Conservation (phyloP, 2,888 invertebrate genomes). For the Fabriciana adippe region DNA sequence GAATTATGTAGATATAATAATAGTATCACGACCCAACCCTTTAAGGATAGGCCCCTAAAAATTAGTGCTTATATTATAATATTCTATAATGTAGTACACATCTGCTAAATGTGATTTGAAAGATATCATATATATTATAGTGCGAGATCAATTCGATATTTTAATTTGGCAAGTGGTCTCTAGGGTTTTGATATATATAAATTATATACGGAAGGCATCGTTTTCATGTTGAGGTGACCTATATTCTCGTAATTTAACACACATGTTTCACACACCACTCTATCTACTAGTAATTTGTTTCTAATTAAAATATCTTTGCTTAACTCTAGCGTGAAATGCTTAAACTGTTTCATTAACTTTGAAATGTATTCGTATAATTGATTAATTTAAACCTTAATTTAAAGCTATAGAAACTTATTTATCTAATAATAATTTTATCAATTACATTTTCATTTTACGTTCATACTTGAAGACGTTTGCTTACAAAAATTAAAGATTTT, state of each 20-base stretch:
- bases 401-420: not conserved
- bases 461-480: no score
- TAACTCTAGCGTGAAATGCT: conserved; percentile 21
- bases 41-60: no score
- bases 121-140: not conserved
- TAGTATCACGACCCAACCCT: no score
- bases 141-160: conserved; percentile 12
- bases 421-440: no score
- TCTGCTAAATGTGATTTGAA: conserved; percentile 4
- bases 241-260: conserved; percentile 23
- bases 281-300: conserved; percentile 20
- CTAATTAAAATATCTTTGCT: conserved; percentile 31
- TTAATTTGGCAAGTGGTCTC: conserved; percentile 23
- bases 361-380: not conserved
- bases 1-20: no score
- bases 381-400: not conserved
- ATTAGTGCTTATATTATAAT: no score
- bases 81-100: not conserved
- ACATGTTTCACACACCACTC: conserved; percentile 12
- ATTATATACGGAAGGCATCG: conserved; percentile 1
- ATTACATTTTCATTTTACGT: no score
- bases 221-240: conserved; percentile 16
- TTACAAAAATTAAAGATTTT: no score
- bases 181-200: conserved; percentile 4
- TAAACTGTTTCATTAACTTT: conserved; percentile 18